These are phyloP conservation scores for Zaprionus bogoriensis DNA, from an alignment of 2,888 invertebrate species.

Conservation along the genomic window DNA sequence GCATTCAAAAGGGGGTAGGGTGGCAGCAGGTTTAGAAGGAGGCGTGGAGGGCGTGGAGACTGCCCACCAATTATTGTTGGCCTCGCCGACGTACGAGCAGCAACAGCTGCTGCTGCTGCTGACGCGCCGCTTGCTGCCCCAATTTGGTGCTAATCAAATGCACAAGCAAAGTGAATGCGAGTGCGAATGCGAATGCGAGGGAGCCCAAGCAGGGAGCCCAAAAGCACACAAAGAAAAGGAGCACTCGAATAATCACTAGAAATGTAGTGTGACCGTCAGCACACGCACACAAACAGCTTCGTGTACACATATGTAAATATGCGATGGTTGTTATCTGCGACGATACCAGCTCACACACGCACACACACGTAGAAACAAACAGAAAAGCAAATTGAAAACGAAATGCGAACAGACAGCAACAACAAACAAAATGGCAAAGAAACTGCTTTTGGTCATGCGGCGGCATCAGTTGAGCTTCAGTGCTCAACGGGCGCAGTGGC, in stretches of 20 bases:
- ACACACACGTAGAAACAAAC: not conserved
- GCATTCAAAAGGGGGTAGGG: slow-evolving; percentile 1
- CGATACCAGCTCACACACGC: slow-evolving; percentile 37
- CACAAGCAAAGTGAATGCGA: slow-evolving; percentile 43
- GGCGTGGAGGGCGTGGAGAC: not conserved
- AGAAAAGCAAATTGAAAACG: slow-evolving; percentile 62
- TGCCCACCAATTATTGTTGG: slow-evolving; percentile 29
- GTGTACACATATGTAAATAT: slow-evolving; percentile 40
- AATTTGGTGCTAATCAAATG: slow-evolving; percentile 74
- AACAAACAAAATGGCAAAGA: slow-evolving; percentile 74
- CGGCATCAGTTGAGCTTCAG: slow-evolving; percentile 72
- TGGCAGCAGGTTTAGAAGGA: too few relatives aligned
- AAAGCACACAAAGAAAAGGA: slow-evolving; percentile 34
- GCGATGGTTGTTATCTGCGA: slow-evolving; percentile 46
- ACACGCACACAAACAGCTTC: slow-evolving; percentile 4
- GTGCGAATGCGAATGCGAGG: slow-evolving; percentile 1
- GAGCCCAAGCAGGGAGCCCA: slow-evolving; percentile 11
- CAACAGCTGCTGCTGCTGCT: slow-evolving; percentile 46
- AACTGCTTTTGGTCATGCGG: slow-evolving; percentile 71
- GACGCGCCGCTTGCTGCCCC: slow-evolving; percentile 42
- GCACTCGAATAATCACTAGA: slow-evolving; percentile 50
- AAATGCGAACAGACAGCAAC: slow-evolving; percentile 61
- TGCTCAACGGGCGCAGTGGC: slow-evolving; percentile 64
- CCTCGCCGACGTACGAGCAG: slow-evolving; percentile 45
- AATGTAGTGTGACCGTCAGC: slow-evolving; percentile 50